Evolutionary conservation across 2,888 invertebrate species (phyloP), one percentile per base, ranked within the genome.

Genomic region (Hyposoter didymator): DNA sequence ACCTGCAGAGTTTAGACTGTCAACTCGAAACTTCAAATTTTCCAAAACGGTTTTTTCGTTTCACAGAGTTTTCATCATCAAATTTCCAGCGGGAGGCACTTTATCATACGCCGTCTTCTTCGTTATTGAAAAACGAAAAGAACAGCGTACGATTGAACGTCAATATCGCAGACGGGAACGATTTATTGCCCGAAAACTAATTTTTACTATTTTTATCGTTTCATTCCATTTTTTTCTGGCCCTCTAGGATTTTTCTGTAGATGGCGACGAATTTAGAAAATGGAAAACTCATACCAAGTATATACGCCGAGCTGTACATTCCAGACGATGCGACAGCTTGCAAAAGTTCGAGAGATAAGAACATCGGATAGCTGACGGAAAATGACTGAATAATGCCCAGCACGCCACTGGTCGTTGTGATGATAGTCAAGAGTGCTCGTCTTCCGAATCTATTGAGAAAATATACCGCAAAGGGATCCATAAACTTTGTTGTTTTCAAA

Each of bases 291-390:
- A 94, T 94, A 96, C 97, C 97, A 84, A 97, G 94, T 89, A 97
- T 96, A 91, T 97, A 97, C 82, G 96, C 96, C 0, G 96, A 96
- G 5, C 96, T 96, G 90, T 96, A 97, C 14, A 96, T 95, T 0
- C 97, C 96, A 28, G 97, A 96, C 0, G 96, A 96, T 22, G 96
- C 94, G 1, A 95, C 93, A 0, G 97, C 96, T 91, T 97, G 97
- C 2, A 97, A 90, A 78, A 97, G 96, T 92, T 97, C 97, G 39
- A 97, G 95, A 0, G 95, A 90, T 45, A 96, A 90, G 92, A 97
- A 97, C 95, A 96, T 96, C 88, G 95, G 94, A 92, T 97, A 97
- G 87, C 95, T 95, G 81, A 95, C 95, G 78, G 97, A 95, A 90
- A 97, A 96, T 12, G 97, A 96, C 78, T 97, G 95, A 28, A 95